Evolutionary conservation across 2,113 vertebrate genomes (phyloP), one percentile per base, ranked within the genome.

Genomic region (Hippocampus comes): DNA sequence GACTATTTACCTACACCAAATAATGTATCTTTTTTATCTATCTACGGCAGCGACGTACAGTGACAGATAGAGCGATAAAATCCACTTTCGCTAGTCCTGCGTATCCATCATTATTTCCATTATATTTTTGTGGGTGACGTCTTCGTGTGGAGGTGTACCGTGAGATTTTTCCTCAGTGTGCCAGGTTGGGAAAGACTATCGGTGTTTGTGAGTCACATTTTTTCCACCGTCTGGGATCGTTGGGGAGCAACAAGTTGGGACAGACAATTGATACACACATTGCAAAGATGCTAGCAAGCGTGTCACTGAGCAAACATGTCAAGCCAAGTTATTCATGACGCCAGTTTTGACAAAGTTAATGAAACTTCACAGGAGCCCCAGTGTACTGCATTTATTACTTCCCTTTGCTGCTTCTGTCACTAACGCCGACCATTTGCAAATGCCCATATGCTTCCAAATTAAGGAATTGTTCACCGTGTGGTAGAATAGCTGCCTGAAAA

Each of bases 371-470:
- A 43, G 10, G 59, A 30, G 41, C 9, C 34, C 34, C 23, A n/a
- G 20, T 63, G 17, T 34, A 21, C 9, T 25, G 56, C 11, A 59
- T 63, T 63, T 42, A 23, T 21, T 43, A 48, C 43, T 66, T 66
- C 64, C 64, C 23, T 27, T 46, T 27, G 41, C 66, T 49, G 41
- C 51, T 60, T 14, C 23, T 63, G 72, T 68, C 71, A 67, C 25
- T 9, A 11, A 11, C 17, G 46, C 8, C 15, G 42, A 23, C 64
- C 49, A 0, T 7, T 48, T 9, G 23, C 8, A 66, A 66, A 48
- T 18, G 30, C 34, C 59, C 59, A 61, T 34, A 61, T 61, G 59
- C 59, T 61, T 61, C 38, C 14, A 46, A 46, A n/a, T 18, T 42
- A 10, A 43, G 20, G 9, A n/a, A 65, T 43, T 23, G n/a, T 64